Percentiles rank a stretch among this genome's conserved stretches.
Evolutionary conservation across 2,888 invertebrate species (phyloP).

Genomic region (Pinctada fucata): DNA sequence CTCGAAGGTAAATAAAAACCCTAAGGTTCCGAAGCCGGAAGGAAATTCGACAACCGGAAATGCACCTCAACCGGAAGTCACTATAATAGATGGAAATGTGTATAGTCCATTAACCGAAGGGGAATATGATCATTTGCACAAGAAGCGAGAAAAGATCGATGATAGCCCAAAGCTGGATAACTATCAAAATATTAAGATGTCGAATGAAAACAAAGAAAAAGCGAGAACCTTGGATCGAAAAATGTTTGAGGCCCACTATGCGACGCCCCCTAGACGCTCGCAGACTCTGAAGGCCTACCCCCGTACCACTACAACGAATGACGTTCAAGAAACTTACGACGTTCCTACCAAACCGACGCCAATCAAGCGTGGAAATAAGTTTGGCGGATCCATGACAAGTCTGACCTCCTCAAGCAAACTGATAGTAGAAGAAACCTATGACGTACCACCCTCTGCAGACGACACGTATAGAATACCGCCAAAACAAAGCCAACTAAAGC

Average conservation of each 20-base stretch:
- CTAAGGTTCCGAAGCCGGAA: not conserved
- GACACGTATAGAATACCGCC: slow-evolving; percentile 16
- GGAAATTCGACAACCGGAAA: not conserved
- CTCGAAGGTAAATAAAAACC: slow-evolving; percentile 17
- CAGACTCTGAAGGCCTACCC: not conserved
- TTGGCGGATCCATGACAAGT: not conserved
- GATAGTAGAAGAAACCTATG: slow-evolving; percentile 13
- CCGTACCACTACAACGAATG: not conserved
- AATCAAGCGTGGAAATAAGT: not conserved
- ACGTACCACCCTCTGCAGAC: slow-evolving; percentile 15
- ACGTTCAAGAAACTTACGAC: slow-evolving; percentile 17
- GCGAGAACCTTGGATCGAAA: not conserved
- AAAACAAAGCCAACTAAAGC: not conserved
- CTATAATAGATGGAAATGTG: not conserved
- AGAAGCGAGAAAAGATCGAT: not conserved
- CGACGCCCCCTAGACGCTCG: not conserved
- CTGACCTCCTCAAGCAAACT: not conserved
- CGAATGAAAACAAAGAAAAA: not conserved
- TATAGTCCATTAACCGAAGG: slow-evolving; percentile 17
- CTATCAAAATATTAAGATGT: not conserved
- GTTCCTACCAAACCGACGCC: slow-evolving; percentile 8
- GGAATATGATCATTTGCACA: slow-evolving; percentile 15
- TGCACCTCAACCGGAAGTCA: not conserved
- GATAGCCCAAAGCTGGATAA: not conserved
- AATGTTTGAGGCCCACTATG: not conserved